Percentiles rank a stretch among this genome's conserved stretches.
Evolutionary conservation across 1,140 invertebrate genomes (phyloP).

Genomic region (Conus ventricosus): DNA sequence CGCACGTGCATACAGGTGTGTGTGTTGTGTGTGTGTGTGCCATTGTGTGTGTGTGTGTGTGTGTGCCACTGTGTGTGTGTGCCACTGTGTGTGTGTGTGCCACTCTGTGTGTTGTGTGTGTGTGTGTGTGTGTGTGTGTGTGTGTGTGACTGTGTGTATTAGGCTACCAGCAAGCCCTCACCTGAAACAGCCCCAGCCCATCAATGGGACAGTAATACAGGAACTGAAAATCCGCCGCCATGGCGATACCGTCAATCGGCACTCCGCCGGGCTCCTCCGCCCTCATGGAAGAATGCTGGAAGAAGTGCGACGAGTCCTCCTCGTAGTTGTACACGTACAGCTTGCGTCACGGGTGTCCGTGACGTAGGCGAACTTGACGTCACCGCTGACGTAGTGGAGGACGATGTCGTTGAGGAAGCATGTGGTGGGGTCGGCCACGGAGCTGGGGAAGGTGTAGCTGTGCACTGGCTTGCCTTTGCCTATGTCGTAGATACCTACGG

Average conservation of each 20-base stretch:
- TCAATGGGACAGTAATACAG: slow-evolving; percentile 43
- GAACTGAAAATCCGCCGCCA: slow-evolving; percentile 41
- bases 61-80: too few relatives aligned
- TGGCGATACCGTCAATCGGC: slow-evolving; percentile 42
- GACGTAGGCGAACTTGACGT: slow-evolving; percentile 56
- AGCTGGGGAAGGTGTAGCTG: slow-evolving; percentile 48
- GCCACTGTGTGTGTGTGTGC: too few relatives aligned
- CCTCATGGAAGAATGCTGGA: slow-evolving; percentile 52
- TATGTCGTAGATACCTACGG: slow-evolving; percentile 52
- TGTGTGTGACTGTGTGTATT: too few relatives aligned
- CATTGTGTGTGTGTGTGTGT: too few relatives aligned
- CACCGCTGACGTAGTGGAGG: slow-evolving; percentile 47
- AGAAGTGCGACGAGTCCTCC: slow-evolving; percentile 39
- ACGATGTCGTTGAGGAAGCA: slow-evolving; percentile 63
- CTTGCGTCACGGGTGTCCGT: slow-evolving; percentile 51
- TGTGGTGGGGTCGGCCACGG: slow-evolving; percentile 35
- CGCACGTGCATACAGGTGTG: too few relatives aligned
- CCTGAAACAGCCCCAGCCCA: slow-evolving; percentile 39
- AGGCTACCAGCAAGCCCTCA: neutral
- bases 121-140: too few relatives aligned
- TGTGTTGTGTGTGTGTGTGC: too few relatives aligned
- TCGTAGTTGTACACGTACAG: slow-evolving; percentile 55
- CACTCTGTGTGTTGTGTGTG: too few relatives aligned
- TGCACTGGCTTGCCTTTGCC: slow-evolving; percentile 43
- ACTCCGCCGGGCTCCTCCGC: slow-evolving; percentile 35